Percentiles rank a stretch among this genome's conserved stretches.
These are phyloP conservation scores for Epizoanthus scotinus DNA, from an alignment of 92 coral and sea anemone species.

Conservation along the genomic window DNA sequence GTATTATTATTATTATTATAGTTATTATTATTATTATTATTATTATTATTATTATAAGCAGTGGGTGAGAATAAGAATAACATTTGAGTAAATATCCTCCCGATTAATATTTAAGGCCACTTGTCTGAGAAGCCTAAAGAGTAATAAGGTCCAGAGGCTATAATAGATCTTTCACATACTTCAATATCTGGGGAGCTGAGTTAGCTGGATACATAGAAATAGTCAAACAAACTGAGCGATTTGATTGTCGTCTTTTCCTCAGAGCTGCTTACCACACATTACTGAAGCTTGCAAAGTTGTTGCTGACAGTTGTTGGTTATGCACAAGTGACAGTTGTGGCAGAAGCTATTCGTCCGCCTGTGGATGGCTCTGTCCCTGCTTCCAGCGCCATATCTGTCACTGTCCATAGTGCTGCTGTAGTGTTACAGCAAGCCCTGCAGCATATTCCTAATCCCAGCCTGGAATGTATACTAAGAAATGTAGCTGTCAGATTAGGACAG, in stretches of 20 bases:
- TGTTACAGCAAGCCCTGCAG: slow-evolving; percentile 91
- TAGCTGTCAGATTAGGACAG: slow-evolving; percentile 85
- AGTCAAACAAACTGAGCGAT: neutral
- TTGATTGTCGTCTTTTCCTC: slow-evolving; percentile 3
- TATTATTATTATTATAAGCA: no score
- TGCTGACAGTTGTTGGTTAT: slow-evolving; percentile 88
- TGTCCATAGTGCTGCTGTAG: slow-evolving; percentile 93
- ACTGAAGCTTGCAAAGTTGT: slow-evolving; percentile 84
- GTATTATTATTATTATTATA: no score
- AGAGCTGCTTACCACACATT: slow-evolving; percentile 88
- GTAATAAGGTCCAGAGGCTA: no score
- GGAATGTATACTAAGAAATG: slow-evolving; percentile 90
- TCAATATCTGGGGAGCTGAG: no score
- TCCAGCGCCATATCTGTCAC: slow-evolving; percentile 73
- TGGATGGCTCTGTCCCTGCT: slow-evolving; percentile 57
- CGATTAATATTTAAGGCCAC: no score
- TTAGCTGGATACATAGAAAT: neutral
- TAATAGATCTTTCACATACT: no score
- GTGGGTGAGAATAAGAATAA: no score
- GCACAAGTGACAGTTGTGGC: slow-evolving; percentile 97
- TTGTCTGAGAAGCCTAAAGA: no score
- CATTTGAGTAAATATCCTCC: no score
- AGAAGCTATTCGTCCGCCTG: slow-evolving; percentile 84
- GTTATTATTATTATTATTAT: no score
- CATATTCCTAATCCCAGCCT: slow-evolving; percentile 90